Conservation (phyloP, 1,140 invertebrate species). For the Cydia pomonella region DNA sequence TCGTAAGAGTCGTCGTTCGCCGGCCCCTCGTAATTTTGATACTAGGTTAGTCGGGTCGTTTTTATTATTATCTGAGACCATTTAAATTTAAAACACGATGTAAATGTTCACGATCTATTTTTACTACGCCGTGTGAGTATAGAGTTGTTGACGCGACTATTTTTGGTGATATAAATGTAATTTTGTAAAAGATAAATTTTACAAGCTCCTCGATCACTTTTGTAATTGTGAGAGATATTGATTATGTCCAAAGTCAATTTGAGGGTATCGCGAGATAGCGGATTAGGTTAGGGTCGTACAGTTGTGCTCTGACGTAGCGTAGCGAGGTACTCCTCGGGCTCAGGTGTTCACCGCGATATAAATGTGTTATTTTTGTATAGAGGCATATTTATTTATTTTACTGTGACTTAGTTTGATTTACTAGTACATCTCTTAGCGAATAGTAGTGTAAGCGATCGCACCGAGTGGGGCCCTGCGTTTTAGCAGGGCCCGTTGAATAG, state of each 20-base stretch:
- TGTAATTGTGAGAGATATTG: slow-evolving; percentile 74
- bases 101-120: slow-evolving; percentile 65
- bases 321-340: slow-evolving; percentile 58
- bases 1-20: slow-evolving; percentile 38
- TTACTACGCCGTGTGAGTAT: slow-evolving; percentile 62
- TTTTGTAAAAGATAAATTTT: slow-evolving; percentile 71
- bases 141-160: slow-evolving; percentile 61
- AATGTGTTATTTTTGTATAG: slow-evolving; percentile 78
- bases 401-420: slow-evolving; percentile 67
- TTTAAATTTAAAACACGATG: slow-evolving; percentile 47
- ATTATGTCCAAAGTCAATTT: slow-evolving; percentile 65
- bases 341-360: slow-evolving; percentile 70
- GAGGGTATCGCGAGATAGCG: slow-evolving; percentile 45
- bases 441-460: slow-evolving; percentile 71
- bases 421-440: slow-evolving; percentile 69
- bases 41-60: slow-evolving; percentile 50
- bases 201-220: slow-evolving; percentile 72
- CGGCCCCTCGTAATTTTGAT: slow-evolving; percentile 38
- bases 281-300: slow-evolving; percentile 40
- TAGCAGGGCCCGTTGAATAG: slow-evolving; percentile 73
- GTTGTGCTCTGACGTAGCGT: slow-evolving; percentile 24
- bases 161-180: slow-evolving; percentile 67
- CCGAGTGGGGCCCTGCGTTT: slow-evolving; percentile 74
- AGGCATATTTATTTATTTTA: slow-evolving; percentile 79
- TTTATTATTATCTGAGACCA: slow-evolving; percentile 30